Conservation (phyloP, 2,888 invertebrate species). For the Lysandra coridon region DNA sequence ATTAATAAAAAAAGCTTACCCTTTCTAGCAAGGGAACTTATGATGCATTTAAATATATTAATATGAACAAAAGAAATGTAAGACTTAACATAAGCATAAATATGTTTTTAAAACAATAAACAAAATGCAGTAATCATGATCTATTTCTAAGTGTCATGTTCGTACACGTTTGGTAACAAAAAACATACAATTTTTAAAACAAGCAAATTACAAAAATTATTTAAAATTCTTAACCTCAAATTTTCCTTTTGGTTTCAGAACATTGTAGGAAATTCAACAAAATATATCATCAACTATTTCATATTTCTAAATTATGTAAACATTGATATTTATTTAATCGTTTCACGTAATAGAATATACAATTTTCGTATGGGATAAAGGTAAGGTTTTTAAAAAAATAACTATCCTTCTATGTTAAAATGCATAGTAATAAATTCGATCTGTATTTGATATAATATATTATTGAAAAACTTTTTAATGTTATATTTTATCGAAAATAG, state of each 20-base stretch:
- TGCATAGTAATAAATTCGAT: slow-evolving; percentile 28
- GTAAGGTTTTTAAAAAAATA: slow-evolving; percentile 29
- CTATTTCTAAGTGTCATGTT: slow-evolving; percentile 10
- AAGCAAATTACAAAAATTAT: background rate
- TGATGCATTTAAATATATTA: background rate
- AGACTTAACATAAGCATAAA: background rate
- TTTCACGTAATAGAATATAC: slow-evolving; percentile 21
- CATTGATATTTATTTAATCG: slow-evolving; percentile 4
- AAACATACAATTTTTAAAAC: background rate
- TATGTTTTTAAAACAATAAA: background rate
- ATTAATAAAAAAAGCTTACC: background rate
- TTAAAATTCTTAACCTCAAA: background rate
- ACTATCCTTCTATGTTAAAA: slow-evolving; percentile 25
- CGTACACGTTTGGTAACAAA: slow-evolving; percentile 24
- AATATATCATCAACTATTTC: slow-evolving; percentile 28
- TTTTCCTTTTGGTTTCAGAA: slow-evolving; percentile 30
- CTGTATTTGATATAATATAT: slow-evolving; percentile 1
- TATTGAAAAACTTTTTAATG: slow-evolving; percentile 28
- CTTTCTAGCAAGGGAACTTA: background rate
- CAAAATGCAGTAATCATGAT: slow-evolving; percentile 11
- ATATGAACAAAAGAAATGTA: background rate
- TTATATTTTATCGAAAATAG: slow-evolving; percentile 26
- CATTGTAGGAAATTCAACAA: slow-evolving; percentile 23
- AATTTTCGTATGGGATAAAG: slow-evolving; percentile 19
- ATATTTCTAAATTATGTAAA: slow-evolving; percentile 25